A percentile compares a stretch with the other conserved stretches of the same genome.
Evolutionary conservation across 2,888 invertebrate genomes (phyloP).

Genomic region (Baccha elongata): DNA sequence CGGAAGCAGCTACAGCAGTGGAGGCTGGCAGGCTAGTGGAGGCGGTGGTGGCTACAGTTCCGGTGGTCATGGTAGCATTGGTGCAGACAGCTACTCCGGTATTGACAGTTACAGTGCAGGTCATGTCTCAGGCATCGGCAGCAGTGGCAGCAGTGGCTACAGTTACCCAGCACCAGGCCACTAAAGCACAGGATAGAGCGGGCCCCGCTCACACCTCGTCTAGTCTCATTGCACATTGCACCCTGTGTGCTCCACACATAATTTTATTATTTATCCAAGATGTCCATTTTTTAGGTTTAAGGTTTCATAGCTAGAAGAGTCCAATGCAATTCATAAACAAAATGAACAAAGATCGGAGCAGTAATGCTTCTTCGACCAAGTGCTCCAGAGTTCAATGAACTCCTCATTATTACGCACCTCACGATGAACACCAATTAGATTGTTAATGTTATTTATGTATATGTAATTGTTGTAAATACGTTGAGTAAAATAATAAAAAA

Average conservation of each 20-base stretch:
- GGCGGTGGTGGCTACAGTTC: slow-evolving; percentile 24
- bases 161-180: slow-evolving; percentile 76
- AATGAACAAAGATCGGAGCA: neutral
- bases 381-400: slow-evolving; percentile 29
- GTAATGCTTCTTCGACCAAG: neutral
- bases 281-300: slow-evolving; percentile 49
- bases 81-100: slow-evolving; percentile 77
- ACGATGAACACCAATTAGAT: slow-evolving; percentile 44
- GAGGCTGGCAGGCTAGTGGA: slow-evolving; percentile 61
- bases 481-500: slow-evolving; percentile 40
- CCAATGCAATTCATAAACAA: slow-evolving; percentile 49
- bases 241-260: slow-evolving; percentile 50
- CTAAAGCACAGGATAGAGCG: slow-evolving; percentile 52
- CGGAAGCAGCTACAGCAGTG: slow-evolving; percentile 28
- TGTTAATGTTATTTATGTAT: slow-evolving; percentile 63
- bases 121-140: slow-evolving; percentile 77
- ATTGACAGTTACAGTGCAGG: slow-evolving; percentile 79
- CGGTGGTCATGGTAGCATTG: neutral
- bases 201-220: slow-evolving; percentile 59
- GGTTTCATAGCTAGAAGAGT: slow-evolving; percentile 56
- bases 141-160: slow-evolving; percentile 76
- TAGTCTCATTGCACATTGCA: slow-evolving; percentile 68
- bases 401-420: slow-evolving; percentile 9
- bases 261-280: slow-evolving; percentile 68
- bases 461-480: slow-evolving; percentile 63